These are phyloP conservation scores for Coregonus ussuriensis DNA, from an alignment of 2,797 vertebrate species.

Conservation along the genomic window DNA sequence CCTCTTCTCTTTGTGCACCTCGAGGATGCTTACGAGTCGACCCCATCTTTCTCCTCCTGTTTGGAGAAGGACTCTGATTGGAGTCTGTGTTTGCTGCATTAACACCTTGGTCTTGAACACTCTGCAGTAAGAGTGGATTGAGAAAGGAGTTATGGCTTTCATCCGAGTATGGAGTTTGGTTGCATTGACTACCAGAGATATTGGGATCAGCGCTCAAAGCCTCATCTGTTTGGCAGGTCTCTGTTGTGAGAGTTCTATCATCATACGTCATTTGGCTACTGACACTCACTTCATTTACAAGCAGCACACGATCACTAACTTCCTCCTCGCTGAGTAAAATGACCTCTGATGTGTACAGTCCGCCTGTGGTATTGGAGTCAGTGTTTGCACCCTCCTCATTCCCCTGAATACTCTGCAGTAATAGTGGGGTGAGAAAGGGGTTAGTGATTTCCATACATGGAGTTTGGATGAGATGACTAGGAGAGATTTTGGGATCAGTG, in stretches of 20 bases:
- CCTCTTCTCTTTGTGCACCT: slow-evolving; percentile 4
- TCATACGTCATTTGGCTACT: neutral
- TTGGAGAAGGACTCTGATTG: neutral
- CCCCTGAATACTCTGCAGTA: no score
- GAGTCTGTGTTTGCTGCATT: neutral
- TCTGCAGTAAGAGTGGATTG: neutral
- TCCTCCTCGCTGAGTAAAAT: neutral
- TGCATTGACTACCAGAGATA: neutral
- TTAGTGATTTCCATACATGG: neutral
- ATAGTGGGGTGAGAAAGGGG: no score
- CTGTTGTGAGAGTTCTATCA: neutral
- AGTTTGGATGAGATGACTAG: neutral
- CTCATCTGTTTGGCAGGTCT: neutral
- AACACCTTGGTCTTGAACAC: neutral
- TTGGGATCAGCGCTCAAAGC: neutral
- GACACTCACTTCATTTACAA: neutral
- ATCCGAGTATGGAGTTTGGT: neutral
- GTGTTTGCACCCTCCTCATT: no score
- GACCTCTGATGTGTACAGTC: no score
- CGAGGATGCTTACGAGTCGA: slow-evolving; percentile 30
- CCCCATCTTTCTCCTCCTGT: slow-evolving; percentile 49
- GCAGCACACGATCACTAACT: neutral
- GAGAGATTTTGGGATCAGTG: neutral
- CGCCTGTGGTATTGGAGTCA: no score
- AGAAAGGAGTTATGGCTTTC: neutral